Evolutionary conservation across 2,113 vertebrate species (phyloP), one percentile per base, ranked within the genome.

Genomic region (Accipiter virgatus): DNA sequence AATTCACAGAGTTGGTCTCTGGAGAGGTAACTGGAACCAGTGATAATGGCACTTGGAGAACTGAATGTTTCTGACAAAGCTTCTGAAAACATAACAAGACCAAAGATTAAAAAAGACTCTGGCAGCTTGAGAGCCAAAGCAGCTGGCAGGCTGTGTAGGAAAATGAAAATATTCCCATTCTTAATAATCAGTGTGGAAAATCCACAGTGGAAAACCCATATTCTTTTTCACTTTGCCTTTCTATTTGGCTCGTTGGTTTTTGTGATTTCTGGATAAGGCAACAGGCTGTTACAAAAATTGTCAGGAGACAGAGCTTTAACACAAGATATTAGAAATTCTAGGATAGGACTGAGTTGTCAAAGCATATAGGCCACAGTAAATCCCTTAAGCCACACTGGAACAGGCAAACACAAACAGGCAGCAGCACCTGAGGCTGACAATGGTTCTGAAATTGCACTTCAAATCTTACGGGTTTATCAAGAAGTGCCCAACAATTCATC

Each of bases 251-350:
- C 70, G 78, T 87, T 43, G 52, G 23, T 90, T 94, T 94, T 91
- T 48, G 6, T 84, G 81, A 79, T 90, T 89, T 86, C 48, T 88
- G 71, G 45, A 53, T 74, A 40, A 93, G 45, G 81, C 72, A 92
- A 59, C 16, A 84, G 63, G 13, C 55, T 95, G 50, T 53, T 65
- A 81, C 12, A 47, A 47, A 59, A 84, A 94, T 79, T 4, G 1
- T 79, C 56, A 67, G 32, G 67, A 95, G 78, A 70, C 67, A 83
- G 42, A 94, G 94, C 34, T 95, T 92, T 94, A 91, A 89, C 55
- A 88, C 32, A 78, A 96, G 55, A 65, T 95, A 94, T 93, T 95
- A 94, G 86, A 81, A 95, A 97, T 95, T 94, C 65, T 90, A 80
- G 83, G 50, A 58, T 26, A 88, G 38, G 29, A 43, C 77, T 70